Evolutionary conservation across 1,140 invertebrate species (phyloP), one percentile per base, ranked within the genome.

Genomic region (Bicyclus anynana): DNA sequence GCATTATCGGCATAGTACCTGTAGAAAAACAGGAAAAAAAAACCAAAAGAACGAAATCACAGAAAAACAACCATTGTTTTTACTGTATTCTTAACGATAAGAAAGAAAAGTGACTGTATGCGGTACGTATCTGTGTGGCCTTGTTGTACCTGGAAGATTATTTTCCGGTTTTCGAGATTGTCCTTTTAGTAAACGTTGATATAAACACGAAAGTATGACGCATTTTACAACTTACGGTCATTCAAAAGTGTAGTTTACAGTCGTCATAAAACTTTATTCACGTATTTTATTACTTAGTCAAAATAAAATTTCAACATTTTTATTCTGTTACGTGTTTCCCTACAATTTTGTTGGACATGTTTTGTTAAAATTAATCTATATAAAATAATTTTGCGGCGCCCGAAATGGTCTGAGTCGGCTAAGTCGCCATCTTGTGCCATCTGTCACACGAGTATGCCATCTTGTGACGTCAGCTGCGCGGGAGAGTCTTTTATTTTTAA

Each of bases 401-500:
- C 10, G 10, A 44, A 44, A 7, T 47, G 9, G n/a, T 47, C n/a
- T 26, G 21, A 21, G 37, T 42, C 51, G 18, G 37, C 16, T 10
- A 14, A 40, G 3, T n/a, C 50, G 35, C 17, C 33, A 16, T 20
- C 38, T 33, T 40, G 51, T 37, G 29, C 54, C 47, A 50, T 50
- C 46, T 50, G 54, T 57, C 54, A 57, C 14, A 14, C 40, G 54
- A 18, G 20, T 27, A 47, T 33, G 54, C 54, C 54, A 57, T 50
- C 46, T 57, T 57, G 47, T 57, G 54, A 57, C 54, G 54, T 57
- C 54, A 57, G 35, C 47, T 57, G 54, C 42, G 53, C 40, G 53
- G 42, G 53, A 55, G 46, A 49, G 18, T 33, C 16, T 18, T 50
- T 57, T 42, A 49, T 49, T 37, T 57, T 56, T 56, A 50, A 42